Base-by-base conservation (phyloP, 2,113 vertebrate species). In the Otis tarda region DNA sequence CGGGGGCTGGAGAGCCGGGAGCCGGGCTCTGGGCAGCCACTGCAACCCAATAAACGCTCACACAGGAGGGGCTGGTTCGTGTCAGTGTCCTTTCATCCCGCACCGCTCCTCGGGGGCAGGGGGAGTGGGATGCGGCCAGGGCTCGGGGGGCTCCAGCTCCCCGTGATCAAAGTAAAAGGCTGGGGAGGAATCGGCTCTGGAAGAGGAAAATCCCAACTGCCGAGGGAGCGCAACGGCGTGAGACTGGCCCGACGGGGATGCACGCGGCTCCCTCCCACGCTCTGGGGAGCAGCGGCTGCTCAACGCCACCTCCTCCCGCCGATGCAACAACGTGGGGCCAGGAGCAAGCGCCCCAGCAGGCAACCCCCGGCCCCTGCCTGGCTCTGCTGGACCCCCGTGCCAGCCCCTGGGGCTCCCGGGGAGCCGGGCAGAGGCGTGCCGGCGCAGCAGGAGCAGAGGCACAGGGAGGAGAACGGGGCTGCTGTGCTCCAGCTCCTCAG, bases 31-130 rank as follows among this genome's bases (percentile, higher is more conserved):
- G 9, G 68, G 80, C 64, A 77, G 84, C 60, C 83, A 28, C 84
- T 15, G 52, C 78, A 89, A 65, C 59, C 65, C 69, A 96, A 97
- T 97, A 97, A 97, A 97, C 75, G 17, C 73, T 91, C 77, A 77
- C 89, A 53, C 24, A 16, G 60, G 90, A 91, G 7, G 25, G 55
- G 27, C 47, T 76, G 47, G 2, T 30, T 60, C 47, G 0, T 30
- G 56, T 35, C 14, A 4, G 63, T 7, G 33, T 89, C 31, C 3
- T 81, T 93, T 75, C 25, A 74, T 55, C 43, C 68, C 9, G 2
- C 45, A 12, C 8, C 14, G 1, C 30, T 47, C 57, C 64, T 49
- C 12, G 5, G 0, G 0, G 52, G 64, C 22, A 39, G 24, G 59
- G 35, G 27, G 28, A 53, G 15, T 17, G n/a, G 59, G 50, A 31